Evolutionary conservation across 37 sponge, comb jelly and placozoan genomes (phyloP).

Genomic region (Tethya wilhelma): DNA sequence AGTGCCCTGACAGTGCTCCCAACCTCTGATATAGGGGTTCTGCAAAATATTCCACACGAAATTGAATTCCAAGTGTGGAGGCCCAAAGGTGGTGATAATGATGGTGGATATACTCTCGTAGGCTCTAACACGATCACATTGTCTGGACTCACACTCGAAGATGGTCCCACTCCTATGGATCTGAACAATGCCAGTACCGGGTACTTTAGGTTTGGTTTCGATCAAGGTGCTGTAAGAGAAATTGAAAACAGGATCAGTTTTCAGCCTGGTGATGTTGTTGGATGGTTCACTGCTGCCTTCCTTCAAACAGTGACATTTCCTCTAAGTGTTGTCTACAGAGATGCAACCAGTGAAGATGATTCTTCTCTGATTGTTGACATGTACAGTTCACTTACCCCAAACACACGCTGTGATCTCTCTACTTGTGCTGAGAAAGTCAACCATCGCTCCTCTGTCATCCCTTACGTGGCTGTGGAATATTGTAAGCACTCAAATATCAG

Average conservation of each 20-base stretch:
- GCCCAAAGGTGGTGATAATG: neutral
- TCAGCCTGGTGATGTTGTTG: conserved; percentile 44
- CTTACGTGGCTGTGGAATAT: conserved; percentile 21
- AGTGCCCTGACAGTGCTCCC: conserved; percentile 12
- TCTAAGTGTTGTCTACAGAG: neutral
- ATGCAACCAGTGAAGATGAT: neutral
- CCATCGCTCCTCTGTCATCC: conserved; percentile 7
- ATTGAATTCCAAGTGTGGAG: conserved; percentile 49
- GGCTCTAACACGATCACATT: neutral
- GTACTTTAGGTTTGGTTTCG: neutral
- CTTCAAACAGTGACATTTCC: no score
- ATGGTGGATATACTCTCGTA: conserved; percentile 8
- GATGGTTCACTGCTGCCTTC: conserved; percentile 13
- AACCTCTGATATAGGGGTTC: neutral
- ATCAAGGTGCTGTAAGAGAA: neutral
- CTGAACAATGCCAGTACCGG: neutral
- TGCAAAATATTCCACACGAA: neutral
- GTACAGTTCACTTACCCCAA: neutral
- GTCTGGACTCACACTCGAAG: neutral
- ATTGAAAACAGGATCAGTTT: neutral
- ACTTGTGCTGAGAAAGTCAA: no score
- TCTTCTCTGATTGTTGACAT: conserved; percentile 2
- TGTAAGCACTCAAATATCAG: neutral
- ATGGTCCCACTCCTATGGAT: neutral
- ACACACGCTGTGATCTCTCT: neutral